Evolutionary conservation across 2,888 invertebrate genomes (phyloP).

Genomic region (Thereva unica): DNA sequence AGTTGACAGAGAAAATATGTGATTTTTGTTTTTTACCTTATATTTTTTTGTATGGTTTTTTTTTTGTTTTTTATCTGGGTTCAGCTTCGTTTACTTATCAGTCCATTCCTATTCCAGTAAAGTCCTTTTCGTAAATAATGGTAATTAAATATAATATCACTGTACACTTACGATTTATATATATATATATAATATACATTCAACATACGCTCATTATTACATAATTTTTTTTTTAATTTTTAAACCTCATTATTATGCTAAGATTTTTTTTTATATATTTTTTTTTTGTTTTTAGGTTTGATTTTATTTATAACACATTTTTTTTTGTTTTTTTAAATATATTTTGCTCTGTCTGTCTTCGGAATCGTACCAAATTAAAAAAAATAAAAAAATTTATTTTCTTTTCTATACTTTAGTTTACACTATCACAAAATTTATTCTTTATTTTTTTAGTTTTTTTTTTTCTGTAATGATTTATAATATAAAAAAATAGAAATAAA

Average conservation of each 20-base stretch:
- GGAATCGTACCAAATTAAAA: slow-evolving; percentile 23
- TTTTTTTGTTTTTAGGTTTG: slow-evolving; percentile 52
- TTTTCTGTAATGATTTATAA: slow-evolving; percentile 1
- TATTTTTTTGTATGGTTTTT: no score
- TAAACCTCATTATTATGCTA: slow-evolving; percentile 19
- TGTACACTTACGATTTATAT: slow-evolving; percentile 21
- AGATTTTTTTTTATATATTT: slow-evolving; percentile 40
- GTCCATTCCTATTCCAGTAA: no score
- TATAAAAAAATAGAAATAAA: no score
- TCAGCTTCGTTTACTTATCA: no score
- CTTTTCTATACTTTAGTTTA: slow-evolving; percentile 32
- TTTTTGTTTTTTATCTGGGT: no score
- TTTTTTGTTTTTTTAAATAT: slow-evolving; percentile 50
- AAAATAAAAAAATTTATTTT: slow-evolving; percentile 27
- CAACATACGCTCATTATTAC: slow-evolving; percentile 24
- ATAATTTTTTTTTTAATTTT: slow-evolving; percentile 8
- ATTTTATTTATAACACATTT: slow-evolving; percentile 41
- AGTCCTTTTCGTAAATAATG: no score
- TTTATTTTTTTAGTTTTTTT: slow-evolving; percentile 33
- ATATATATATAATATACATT: slow-evolving; percentile 16
- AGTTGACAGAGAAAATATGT: no score
- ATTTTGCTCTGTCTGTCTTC: slow-evolving; percentile 52
- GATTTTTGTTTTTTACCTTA: no score
- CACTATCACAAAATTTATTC: slow-evolving; percentile 42
- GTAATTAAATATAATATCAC: slow-evolving; percentile 17